These are phyloP conservation scores for Setophaga coronata DNA, from an alignment of 2,113 vertebrate species.

Conservation along the genomic window DNA sequence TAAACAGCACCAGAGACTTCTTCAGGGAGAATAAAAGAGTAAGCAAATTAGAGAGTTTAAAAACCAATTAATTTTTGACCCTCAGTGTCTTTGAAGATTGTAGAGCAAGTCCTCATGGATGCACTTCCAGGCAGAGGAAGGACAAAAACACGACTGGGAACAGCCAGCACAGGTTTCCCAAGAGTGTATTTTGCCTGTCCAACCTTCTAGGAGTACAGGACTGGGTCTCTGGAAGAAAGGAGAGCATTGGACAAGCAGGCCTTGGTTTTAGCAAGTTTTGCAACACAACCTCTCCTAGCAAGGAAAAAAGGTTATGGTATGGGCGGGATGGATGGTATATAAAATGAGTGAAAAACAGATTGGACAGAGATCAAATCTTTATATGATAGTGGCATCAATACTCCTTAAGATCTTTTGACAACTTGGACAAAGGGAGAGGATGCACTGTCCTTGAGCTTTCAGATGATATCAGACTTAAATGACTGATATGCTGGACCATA, in stretches of 20 bases:
- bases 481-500: neutral
- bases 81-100: neutral
- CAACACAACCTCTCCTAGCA: neutral
- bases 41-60: neutral
- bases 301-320: neutral
- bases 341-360: neutral
- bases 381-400: neutral
- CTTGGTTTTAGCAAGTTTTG: neutral
- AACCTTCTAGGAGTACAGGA: neutral
- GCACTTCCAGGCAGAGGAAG: neutral
- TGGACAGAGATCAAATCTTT: neutral
- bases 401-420: neutral
- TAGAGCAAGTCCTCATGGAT: neutral
- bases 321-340: neutral
- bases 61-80: neutral
- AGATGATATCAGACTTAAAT: neutral
- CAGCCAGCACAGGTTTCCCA: neutral
- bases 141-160: accelerated
- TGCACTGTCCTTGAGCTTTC: neutral
- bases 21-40: neutral
- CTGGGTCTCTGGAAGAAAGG: neutral
- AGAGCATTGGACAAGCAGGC: neutral
- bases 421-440: neutral
- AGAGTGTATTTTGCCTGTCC: neutral
- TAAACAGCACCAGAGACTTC: neutral